Conservation (phyloP, 2,888 invertebrate species). For the Drosophila formosana region DNA sequence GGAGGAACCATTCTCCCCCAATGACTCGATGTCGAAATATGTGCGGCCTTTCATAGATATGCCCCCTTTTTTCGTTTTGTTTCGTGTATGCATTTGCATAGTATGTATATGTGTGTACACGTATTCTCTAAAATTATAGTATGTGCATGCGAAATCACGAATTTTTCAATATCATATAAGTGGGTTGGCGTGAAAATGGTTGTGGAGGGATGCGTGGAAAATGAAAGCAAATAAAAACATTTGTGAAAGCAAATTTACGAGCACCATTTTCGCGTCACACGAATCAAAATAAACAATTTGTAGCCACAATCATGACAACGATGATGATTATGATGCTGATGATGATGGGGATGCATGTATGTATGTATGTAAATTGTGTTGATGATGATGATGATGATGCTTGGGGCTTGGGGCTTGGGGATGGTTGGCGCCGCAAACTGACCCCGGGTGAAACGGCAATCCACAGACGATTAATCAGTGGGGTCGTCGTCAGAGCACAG, state of each 20-base stretch:
- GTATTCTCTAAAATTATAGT: conserved; percentile 8
- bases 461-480: conserved; percentile 67
- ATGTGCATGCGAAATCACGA: conserved; percentile 17
- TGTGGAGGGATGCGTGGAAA: conserved; percentile 2
- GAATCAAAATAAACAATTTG: conserved; percentile 70
- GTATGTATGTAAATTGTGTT: conserved; percentile 28
- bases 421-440: conserved; percentile 52
- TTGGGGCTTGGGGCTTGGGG: too few species aligned
- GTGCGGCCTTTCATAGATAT: conserved; percentile 3
- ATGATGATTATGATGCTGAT: conserved; percentile 17
- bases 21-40: conserved; percentile 2
- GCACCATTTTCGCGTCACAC: conserved; percentile 59
- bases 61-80: background rate
- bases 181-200: conserved; percentile 15
- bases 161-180: conserved; percentile 43
- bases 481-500: conserved; percentile 34
- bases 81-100: background rate
- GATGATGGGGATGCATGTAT: conserved; percentile 20
- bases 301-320: conserved; percentile 20
- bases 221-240: conserved; percentile 38
- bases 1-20: background rate
- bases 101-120: background rate
- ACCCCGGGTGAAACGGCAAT: conserved; percentile 48
- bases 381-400: conserved; percentile 14
- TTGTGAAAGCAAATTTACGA: conserved; percentile 43